phyloP scores from a whole-genome alignment of 2,888 invertebrate species.

The Lissonota sp. region DNA sequence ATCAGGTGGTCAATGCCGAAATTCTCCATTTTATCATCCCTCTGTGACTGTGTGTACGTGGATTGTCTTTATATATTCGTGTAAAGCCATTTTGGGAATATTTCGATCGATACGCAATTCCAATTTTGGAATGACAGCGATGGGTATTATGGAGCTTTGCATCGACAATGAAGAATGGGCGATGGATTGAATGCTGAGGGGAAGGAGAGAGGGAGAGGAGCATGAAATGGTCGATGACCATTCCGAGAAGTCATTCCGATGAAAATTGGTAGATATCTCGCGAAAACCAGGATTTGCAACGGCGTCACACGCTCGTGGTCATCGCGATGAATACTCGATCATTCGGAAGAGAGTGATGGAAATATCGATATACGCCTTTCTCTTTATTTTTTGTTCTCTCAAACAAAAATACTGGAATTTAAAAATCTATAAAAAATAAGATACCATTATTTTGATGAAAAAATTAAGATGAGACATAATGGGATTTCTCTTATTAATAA shows the following conservation, averaged over 20 bases:
- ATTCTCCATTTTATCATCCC: constrained; percentile 2
- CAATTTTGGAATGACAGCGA: constrained; percentile 18
- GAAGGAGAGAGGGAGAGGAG: neutral
- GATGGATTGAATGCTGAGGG: constrained; percentile 4
- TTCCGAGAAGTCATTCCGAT: constrained; percentile 43
- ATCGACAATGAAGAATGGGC: constrained; percentile 34
- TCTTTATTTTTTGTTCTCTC: neutral
- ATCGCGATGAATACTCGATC: constrained; percentile 41
- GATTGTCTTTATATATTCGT: neutral
- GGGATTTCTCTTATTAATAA: no score
- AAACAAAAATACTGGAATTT: no score
- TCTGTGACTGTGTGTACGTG: neutral
- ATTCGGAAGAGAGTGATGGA: constrained; percentile 52
- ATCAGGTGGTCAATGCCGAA: neutral
- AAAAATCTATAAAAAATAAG: no score
- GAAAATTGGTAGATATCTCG: constrained; percentile 38
- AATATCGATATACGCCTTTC: constrained; percentile 30
- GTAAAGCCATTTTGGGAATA: constrained; percentile 9
- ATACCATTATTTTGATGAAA: no score
- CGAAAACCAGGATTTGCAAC: constrained; percentile 30
- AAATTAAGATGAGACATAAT: no score
- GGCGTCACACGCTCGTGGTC: constrained; percentile 22
- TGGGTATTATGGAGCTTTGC: constrained; percentile 40
- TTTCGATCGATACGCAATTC: constrained; percentile 43
- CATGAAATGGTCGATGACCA: constrained; percentile 34